These are phyloP conservation scores for Caenorhabditis doughertyi DNA, from an alignment of 2,888 invertebrate genomes.

Conservation along the genomic window DNA sequence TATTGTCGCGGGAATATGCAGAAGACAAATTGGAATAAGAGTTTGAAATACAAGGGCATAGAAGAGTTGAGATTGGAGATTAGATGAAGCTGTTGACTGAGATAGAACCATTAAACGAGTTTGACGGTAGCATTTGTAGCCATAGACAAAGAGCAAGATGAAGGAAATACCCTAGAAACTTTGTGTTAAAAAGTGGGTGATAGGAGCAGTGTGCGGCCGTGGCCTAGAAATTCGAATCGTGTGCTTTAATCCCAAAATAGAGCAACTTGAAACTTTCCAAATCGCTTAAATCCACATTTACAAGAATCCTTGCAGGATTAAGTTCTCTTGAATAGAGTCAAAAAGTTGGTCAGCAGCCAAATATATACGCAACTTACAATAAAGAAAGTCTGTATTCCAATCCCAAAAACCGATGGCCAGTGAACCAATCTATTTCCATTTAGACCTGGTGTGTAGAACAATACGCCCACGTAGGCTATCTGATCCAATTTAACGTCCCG, in stretches of 20 bases:
- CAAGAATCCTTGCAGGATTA: too few relatives aligned
- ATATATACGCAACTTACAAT: constrained; percentile 25
- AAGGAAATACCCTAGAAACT: constrained; percentile 19
- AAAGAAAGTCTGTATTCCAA: constrained; percentile 23
- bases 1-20: constrained; percentile 31
- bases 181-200: too few relatives aligned
- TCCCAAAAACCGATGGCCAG: constrained; percentile 33
- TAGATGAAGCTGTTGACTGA: background rate
- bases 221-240: too few relatives aligned
- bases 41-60: constrained; percentile 31
- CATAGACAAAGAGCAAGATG: constrained; percentile 25
- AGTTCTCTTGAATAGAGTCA: too few relatives aligned
- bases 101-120: background rate
- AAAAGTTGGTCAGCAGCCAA: too few relatives aligned
- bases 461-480: constrained; percentile 28
- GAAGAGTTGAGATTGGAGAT: constrained; percentile 21
- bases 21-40: constrained; percentile 25
- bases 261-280: too few relatives aligned
- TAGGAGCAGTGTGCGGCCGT: too few relatives aligned
- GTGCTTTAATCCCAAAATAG: too few relatives aligned
- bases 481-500: background rate
- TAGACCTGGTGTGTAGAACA: constrained; percentile 12
- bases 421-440: constrained; percentile 1
- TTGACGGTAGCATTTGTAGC: constrained; percentile 41
- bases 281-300: too few relatives aligned